Evolutionary conservation across 2,797 vertebrate species (phyloP), one percentile per base, ranked within the genome.

Genomic region (Nannoperca obscura): DNA sequence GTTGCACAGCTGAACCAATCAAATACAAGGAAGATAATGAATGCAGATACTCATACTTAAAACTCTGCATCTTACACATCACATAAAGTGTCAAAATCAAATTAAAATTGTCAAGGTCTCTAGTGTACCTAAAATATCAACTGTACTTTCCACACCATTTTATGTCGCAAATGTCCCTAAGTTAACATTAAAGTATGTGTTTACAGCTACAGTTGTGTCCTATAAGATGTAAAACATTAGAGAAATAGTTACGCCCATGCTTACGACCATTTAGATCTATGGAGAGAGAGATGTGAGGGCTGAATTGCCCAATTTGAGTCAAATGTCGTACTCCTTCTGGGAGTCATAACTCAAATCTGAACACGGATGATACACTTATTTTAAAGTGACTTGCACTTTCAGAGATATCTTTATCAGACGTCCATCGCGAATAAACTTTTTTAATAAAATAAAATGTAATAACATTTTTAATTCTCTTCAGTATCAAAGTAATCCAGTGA

Each of bases 1-100:
- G 79, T 61, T 69, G 77, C 78, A 82, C 85, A 85, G 85, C 81
- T 80, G 76, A 61, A 81, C 63, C 60, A 78, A 61, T 85, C 72
- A 77, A 70, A 79, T 69, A 55, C 47, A 76, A 80, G 70, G 34
- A 64, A 81, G 61, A 67, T 77, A 58, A 80, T 84, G 40, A 78
- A 74, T 71, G 65, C 83, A 82, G 74, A 49, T 19, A 46, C 61
- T 74, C 73, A 32, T 53, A 68, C 42, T 61, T 19, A 8, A 60
- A 65, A 53, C 61, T 36, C 40, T 1, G 72, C 49, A 50, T 75
- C 50, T 80, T 50, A 75, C 52, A 36, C 49, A 59, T 22, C 63
- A 62, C 69, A 71, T 63, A 38, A 54, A 20, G 53, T 46, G 34
- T 82, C 53, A 46, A 32, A 70, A 70, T 71, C 54, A 27, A 32